phyloP scores from a whole-genome alignment of 2,113 vertebrate species.

The Lophius piscatorius region DNA sequence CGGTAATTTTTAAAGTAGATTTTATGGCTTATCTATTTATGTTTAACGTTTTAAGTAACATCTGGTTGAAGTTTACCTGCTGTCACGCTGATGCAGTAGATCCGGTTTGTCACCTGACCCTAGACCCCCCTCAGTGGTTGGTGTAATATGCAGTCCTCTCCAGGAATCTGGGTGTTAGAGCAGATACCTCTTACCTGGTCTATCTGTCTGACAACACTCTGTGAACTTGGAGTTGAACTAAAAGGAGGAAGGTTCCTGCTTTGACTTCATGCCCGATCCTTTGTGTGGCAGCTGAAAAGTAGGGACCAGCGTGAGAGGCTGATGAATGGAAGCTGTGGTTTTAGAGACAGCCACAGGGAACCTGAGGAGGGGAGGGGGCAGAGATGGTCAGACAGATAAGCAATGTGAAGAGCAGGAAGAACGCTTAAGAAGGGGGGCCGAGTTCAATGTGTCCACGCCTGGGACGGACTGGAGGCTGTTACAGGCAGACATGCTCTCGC shows the following conservation, averaged over 20 bases:
- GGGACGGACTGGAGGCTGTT: no score
- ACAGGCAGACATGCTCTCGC: slow-evolving; percentile 24
- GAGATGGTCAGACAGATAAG: slow-evolving; percentile 67
- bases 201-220: slow-evolving; percentile 13
- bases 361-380: slow-evolving; percentile 29
- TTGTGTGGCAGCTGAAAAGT: slow-evolving; percentile 50
- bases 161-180: slow-evolving; percentile 3
- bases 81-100: no score
- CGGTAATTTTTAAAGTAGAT: no score
- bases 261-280: slow-evolving; percentile 39
- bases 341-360: slow-evolving; percentile 25
- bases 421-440: neutral
- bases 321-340: slow-evolving; percentile 61
- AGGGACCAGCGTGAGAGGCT: slow-evolving; percentile 36
- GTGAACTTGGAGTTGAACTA: slow-evolving; percentile 72
- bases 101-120: no score
- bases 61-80: no score
- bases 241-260: slow-evolving; percentile 32
- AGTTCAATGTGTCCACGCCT: no score
- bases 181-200: slow-evolving; percentile 9
- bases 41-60: no score
- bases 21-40: no score
- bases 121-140: no score
- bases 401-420: neutral
- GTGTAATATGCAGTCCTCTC: no score